Percentiles rank a stretch among this genome's conserved stretches.
phyloP scores from a whole-genome alignment of 2,113 vertebrate genomes.

The Malurus melanocephalus region DNA sequence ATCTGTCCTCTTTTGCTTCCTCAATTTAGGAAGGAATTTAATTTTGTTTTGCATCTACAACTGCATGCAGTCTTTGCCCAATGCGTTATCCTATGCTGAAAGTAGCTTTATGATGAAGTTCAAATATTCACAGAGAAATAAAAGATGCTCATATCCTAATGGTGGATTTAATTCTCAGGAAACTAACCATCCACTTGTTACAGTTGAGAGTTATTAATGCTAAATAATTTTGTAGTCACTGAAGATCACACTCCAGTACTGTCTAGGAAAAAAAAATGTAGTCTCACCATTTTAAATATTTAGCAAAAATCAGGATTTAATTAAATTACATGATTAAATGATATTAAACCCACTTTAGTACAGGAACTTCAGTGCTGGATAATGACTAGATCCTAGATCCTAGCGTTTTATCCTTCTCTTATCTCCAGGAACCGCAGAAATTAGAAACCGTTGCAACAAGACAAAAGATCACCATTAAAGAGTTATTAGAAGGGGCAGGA shows the following conservation, averaged over 20 bases:
- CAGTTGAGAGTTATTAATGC: background rate
- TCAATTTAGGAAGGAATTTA: background rate
- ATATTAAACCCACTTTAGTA: slow-evolving; percentile 7
- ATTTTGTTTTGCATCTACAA: background rate
- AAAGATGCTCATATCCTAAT: background rate
- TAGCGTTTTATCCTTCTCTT: slow-evolving; percentile 23
- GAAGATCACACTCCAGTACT: background rate
- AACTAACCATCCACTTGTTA: background rate
- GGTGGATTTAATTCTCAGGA: background rate
- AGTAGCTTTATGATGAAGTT: background rate
- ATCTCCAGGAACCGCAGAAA: slow-evolving; percentile 55
- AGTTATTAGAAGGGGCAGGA: slow-evolving; percentile 59
- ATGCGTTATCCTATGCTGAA: background rate
- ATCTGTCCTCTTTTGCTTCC: background rate
- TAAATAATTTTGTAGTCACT: slow-evolving; percentile 1
- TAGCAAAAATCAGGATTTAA: slow-evolving; percentile 27
- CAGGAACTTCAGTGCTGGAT: slow-evolving; percentile 27
- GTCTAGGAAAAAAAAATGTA: background rate
- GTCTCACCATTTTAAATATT: slow-evolving; percentile 10
- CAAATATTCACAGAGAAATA: background rate
- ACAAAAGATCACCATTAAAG: slow-evolving; percentile 65
- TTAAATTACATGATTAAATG: slow-evolving; percentile 27
- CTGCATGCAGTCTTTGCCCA: background rate
- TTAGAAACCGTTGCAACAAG: slow-evolving; percentile 53
- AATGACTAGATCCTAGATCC: background rate